Conservation (phyloP, 2,888 invertebrate genomes). For the Calameuta idolon region DNA sequence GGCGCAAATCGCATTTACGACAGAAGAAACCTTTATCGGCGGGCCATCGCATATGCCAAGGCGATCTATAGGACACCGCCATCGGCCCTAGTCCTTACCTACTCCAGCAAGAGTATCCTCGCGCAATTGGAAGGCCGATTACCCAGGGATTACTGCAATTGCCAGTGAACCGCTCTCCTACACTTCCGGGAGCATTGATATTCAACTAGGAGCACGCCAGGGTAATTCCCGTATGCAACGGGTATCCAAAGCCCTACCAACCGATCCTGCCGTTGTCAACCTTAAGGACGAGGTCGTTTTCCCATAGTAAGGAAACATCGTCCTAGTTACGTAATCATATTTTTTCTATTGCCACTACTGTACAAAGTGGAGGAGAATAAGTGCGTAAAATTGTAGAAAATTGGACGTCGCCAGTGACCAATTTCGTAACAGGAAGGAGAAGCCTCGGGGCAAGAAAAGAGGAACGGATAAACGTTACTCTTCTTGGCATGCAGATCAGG, state of each 20-base stretch:
- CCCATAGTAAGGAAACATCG: neutral
- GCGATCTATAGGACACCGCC: neutral
- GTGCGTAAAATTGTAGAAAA: neutral
- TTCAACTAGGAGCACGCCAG: constrained; percentile 52
- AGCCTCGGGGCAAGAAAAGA: neutral
- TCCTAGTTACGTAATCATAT: neutral
- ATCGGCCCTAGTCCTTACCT: neutral
- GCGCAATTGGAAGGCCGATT: constrained; percentile 48
- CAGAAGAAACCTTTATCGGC: constrained; percentile 4
- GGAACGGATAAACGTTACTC: constrained; percentile 25
- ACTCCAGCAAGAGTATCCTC: constrained; percentile 18
- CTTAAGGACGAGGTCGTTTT: neutral
- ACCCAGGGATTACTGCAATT: constrained; percentile 51
- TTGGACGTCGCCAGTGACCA: neutral
- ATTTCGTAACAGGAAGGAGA: neutral
- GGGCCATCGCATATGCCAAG: neutral
- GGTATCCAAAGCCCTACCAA: neutral
- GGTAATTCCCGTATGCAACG: constrained; percentile 41
- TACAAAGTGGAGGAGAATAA: neutral
- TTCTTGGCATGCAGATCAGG: constrained; percentile 44
- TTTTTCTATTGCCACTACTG: neutral
- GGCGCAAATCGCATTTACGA: constrained; percentile 7
- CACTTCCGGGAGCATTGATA: constrained; percentile 53
- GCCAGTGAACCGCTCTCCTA: constrained; percentile 38
- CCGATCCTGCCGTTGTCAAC: neutral